Evolutionary conservation across 2,888 invertebrate species (phyloP).

Genomic region (Nemotelus nigrinus): DNA sequence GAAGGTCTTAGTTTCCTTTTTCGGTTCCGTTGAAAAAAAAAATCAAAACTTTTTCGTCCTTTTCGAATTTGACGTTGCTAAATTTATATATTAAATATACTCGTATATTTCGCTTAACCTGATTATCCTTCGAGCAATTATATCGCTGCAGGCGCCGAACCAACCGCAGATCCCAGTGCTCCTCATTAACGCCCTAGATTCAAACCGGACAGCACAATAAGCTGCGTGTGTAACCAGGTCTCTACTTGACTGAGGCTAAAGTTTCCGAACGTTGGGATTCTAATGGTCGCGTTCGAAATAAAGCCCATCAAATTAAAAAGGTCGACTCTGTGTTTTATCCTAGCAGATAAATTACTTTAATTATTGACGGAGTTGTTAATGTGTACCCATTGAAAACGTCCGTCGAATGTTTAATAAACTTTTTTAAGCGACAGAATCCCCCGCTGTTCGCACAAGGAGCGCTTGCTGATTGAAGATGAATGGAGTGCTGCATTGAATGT

Average conservation of each 20-base stretch:
- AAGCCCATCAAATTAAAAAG: conserved; percentile 38
- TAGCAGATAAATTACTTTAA: conserved; percentile 47
- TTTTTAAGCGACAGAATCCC: conserved; percentile 27
- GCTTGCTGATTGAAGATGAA: conserved; percentile 38
- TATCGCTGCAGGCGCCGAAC: conserved; percentile 21
- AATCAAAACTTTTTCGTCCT: too few species aligned
- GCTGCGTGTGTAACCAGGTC: not conserved
- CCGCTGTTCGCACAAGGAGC: conserved; percentile 13
- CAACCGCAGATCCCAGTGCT: conserved; percentile 7
- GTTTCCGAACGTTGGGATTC: conserved; percentile 14
- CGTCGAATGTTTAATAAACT: conserved; percentile 44
- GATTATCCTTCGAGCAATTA: conserved; percentile 19
- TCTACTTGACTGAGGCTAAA: not conserved
- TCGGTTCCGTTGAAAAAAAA: too few species aligned
- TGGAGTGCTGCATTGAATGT: conserved; percentile 27
- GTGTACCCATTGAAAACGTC: conserved; percentile 49
- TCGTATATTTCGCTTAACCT: not conserved
- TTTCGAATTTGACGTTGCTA: too few species aligned
- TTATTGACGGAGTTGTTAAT: conserved; percentile 50
- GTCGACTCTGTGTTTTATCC: conserved; percentile 21
- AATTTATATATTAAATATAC: too few species aligned
- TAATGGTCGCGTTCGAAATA: conserved; percentile 32
- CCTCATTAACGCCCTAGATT: conserved; percentile 27
- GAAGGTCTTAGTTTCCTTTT: too few species aligned
- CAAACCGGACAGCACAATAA: not conserved